phyloP scores from a whole-genome alignment of 2,888 invertebrate genomes.

The Leptinotarsa tumamoca region DNA sequence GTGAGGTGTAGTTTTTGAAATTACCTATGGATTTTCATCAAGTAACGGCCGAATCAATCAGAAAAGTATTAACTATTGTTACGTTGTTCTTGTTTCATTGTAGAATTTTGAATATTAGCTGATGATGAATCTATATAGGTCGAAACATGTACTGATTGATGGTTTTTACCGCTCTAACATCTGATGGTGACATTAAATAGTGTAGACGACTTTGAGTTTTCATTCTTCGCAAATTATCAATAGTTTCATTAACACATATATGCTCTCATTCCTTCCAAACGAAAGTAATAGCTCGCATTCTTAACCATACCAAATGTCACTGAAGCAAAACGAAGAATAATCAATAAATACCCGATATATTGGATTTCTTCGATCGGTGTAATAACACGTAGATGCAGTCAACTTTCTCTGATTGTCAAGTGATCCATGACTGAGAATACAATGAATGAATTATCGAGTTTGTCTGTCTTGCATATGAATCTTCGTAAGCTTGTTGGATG shows the following conservation, averaged over 20 bases:
- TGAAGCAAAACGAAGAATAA: conserved; percentile 18
- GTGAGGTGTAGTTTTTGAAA: too few species aligned
- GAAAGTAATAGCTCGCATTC: conserved; percentile 2
- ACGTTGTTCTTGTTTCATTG: too few species aligned
- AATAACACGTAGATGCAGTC: not conserved
- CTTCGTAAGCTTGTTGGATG: not conserved
- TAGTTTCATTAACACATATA: not conserved
- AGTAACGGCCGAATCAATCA: too few species aligned
- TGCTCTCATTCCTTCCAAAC: not conserved
- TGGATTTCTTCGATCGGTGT: conserved; percentile 1
- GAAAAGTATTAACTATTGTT: too few species aligned
- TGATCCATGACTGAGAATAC: conserved; percentile 16
- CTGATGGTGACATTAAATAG: too few species aligned
- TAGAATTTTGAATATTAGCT: too few species aligned
- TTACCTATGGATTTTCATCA: too few species aligned
- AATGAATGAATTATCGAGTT: not conserved
- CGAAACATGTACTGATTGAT: too few species aligned
- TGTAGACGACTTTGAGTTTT: too few species aligned
- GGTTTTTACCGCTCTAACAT: too few species aligned
- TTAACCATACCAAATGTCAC: not conserved
- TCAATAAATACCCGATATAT: not conserved
- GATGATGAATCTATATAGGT: too few species aligned
- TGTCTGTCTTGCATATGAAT: not conserved
- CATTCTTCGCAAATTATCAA: not conserved
- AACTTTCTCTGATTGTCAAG: conserved; percentile 12